Conservation (phyloP, 1,140 invertebrate species). For the Drosophila pseudoobscura region DNA sequence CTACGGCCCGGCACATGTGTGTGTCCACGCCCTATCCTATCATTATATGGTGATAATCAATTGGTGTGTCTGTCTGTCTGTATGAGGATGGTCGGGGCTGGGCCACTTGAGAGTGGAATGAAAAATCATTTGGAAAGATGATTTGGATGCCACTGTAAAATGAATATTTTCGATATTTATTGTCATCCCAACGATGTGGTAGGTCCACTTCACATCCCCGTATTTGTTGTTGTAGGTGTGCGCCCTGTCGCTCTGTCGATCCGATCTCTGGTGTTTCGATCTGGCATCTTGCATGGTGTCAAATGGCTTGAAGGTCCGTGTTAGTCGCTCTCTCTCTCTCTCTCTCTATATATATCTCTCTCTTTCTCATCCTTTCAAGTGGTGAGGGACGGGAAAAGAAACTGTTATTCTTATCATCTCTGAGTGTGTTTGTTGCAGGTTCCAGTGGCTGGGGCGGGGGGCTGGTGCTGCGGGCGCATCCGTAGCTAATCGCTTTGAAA, state of each 20-base stretch:
- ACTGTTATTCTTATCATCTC: conserved; percentile 64
- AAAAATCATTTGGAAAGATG: conserved; percentile 43
- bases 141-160: conserved; percentile 69
- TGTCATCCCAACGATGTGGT: conserved; percentile 55
- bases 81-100: too few relatives aligned
- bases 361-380: conserved; percentile 18
- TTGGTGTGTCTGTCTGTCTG: conserved; percentile 1
- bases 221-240: conserved; percentile 47
- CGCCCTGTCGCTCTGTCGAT: conserved; percentile 51
- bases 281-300: conserved; percentile 53
- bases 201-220: conserved; percentile 38
- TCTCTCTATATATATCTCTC: conserved; percentile 11
- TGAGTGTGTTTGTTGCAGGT: conserved; percentile 47
- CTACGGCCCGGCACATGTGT: too few relatives aligned
- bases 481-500: conserved; percentile 79
- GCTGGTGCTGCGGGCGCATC: conserved; percentile 36
- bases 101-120: conserved; percentile 43
- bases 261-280: conserved; percentile 22
- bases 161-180: conserved; percentile 71
- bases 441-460: not conserved
- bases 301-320: conserved; percentile 46
- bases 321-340: not conserved
- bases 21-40: conserved; percentile 21
- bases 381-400: conserved; percentile 3
- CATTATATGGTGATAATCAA: conserved; percentile 39